These are phyloP conservation scores for Ciconia stormi DNA, from an alignment of 2,113 vertebrate genomes.

Conservation along the genomic window DNA sequence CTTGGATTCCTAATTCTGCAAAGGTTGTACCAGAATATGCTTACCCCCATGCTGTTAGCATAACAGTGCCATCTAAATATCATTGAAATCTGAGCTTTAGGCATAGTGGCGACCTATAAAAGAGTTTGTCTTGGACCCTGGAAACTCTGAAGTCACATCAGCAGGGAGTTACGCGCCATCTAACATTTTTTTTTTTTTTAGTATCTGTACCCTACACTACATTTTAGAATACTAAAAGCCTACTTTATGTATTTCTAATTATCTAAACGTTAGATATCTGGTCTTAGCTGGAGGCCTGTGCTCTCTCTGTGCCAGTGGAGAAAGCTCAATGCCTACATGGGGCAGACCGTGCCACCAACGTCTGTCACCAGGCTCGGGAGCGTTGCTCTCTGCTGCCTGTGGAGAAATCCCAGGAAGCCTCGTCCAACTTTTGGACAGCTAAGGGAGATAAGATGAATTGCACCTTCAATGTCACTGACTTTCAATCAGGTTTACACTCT, in stretches of 20 bases:
- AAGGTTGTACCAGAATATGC: not conserved
- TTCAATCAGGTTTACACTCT: not conserved
- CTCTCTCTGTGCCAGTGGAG: not conserved
- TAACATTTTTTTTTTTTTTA: not conserved
- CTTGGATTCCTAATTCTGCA: not conserved
- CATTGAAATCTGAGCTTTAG: not conserved
- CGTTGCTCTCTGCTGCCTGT: not conserved
- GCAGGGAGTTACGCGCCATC: not conserved
- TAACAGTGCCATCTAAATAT: not conserved
- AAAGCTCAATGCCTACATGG: not conserved
- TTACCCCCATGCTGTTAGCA: accelerated
- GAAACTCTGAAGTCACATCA: not conserved
- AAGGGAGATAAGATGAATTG: not conserved
- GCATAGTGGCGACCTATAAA: not conserved
- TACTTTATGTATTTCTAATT: not conserved
- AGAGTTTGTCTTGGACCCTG: not conserved
- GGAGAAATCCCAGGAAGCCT: not conserved
- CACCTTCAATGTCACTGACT: not conserved
- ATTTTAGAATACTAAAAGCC: not conserved
- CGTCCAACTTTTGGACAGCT: not conserved
- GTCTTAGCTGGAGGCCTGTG: not conserved
- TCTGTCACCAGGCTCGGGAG: not conserved
- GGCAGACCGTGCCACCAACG: not conserved
- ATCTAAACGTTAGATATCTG: not conserved
- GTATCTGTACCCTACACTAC: not conserved